These are phyloP conservation scores for Heptranchias perlo DNA, from an alignment of 2,113 vertebrate species.

Conservation along the genomic window DNA sequence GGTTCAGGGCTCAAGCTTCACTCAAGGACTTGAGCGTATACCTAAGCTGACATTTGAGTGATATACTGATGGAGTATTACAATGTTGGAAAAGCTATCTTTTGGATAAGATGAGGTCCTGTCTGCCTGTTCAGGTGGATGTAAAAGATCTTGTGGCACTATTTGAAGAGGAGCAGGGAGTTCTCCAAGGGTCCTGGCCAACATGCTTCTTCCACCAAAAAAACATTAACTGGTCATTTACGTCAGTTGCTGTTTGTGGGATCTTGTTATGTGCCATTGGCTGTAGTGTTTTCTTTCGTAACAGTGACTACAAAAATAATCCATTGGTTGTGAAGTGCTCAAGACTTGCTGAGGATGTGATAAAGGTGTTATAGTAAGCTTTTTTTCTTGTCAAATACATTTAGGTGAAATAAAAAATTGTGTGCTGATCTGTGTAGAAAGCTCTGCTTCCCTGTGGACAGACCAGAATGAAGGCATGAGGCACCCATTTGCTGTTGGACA, in stretches of 20 bases:
- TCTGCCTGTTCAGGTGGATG: not conserved
- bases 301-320: not conserved
- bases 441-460: not conserved
- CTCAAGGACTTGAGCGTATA: not conserved
- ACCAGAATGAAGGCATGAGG: not conserved
- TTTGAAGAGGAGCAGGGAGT: not conserved
- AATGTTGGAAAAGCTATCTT: not conserved
- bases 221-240: not conserved
- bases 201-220: not conserved
- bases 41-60: not conserved
- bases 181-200: not conserved
- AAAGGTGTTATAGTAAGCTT: not conserved
- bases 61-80: not conserved
- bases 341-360: not conserved
- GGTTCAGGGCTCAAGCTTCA: not conserved
- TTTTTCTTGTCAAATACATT: not conserved
- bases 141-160: not conserved
- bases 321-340: no score
- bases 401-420: not conserved
- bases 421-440: not conserved
- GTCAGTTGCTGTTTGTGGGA: not conserved
- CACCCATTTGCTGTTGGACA: not conserved
- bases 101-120: not conserved
- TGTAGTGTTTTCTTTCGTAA: slow-evolving; percentile 7
- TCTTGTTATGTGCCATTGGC: not conserved